Evolutionary conservation across 2,888 invertebrate species (phyloP).

Genomic region (Drosophila anomalipes): DNA sequence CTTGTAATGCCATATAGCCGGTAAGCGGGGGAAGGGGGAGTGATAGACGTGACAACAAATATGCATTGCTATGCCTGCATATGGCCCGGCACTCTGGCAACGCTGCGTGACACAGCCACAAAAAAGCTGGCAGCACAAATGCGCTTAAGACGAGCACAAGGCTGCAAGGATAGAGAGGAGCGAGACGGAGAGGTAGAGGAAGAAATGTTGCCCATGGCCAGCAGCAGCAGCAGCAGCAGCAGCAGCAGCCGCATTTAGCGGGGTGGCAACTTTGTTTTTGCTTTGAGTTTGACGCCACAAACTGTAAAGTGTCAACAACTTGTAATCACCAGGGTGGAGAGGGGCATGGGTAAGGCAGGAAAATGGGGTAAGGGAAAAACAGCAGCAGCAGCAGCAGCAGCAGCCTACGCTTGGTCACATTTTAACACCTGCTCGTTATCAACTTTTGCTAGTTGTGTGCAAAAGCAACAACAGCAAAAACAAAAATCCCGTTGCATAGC

Average conservation of each 20-base stretch:
- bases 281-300: constrained; percentile 76
- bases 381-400: not conserved
- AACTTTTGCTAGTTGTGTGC: constrained; percentile 70
- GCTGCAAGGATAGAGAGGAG: not conserved
- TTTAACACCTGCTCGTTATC: constrained; percentile 81
- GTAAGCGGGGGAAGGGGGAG: not conserved
- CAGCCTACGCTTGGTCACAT: constrained; percentile 76
- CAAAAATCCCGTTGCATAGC: constrained; percentile 16
- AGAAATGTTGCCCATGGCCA: constrained; percentile 60
- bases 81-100: constrained; percentile 49
- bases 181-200: not conserved
- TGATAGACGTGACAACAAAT: constrained; percentile 41
- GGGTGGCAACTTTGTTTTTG: constrained; percentile 65
- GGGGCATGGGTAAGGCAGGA: not conserved
- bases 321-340: constrained; percentile 62
- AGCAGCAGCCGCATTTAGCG: constrained; percentile 9
- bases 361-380: constrained; percentile 29
- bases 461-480: constrained; percentile 44
- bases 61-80: constrained; percentile 49
- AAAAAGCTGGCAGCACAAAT: constrained; percentile 67
- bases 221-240: constrained; percentile 13
- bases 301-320: constrained; percentile 74
- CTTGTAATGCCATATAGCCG: constrained; percentile 52
- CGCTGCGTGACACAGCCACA: constrained; percentile 49
- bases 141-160: constrained; percentile 52